These are phyloP conservation scores for Beris morrisii DNA, from an alignment of 2,888 invertebrate species.

Conservation along the genomic window DNA sequence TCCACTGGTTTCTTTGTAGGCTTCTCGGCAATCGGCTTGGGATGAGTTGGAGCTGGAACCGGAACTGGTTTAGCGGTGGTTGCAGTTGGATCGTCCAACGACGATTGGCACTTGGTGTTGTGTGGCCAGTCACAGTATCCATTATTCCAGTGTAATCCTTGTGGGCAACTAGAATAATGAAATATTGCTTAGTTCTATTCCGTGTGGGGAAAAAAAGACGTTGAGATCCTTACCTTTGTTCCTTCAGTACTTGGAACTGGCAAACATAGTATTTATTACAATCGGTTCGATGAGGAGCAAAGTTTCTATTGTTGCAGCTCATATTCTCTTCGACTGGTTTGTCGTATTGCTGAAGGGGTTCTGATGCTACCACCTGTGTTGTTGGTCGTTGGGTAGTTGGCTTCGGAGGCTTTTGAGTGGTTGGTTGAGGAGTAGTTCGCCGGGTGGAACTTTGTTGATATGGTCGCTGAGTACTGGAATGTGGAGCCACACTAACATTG, in stretches of 20 bases:
- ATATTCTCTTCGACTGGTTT: slow-evolving; percentile 24
- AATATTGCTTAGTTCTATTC: background rate
- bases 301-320: slow-evolving; percentile 52
- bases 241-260: slow-evolving; percentile 69
- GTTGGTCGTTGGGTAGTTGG: slow-evolving; percentile 35
- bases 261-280: slow-evolving; percentile 82
- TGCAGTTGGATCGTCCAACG: slow-evolving; percentile 3
- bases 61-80: slow-evolving; percentile 26
- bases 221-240: slow-evolving; percentile 57
- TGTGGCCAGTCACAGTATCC: slow-evolving; percentile 81
- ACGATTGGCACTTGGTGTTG: slow-evolving; percentile 63
- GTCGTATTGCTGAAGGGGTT: background rate
- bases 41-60: slow-evolving; percentile 5
- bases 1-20: slow-evolving; percentile 47
- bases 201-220: background rate
- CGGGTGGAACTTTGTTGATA: slow-evolving; percentile 28
- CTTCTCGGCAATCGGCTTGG: slow-evolving; percentile 33
- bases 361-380: slow-evolving; percentile 33
- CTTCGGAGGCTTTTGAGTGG: background rate
- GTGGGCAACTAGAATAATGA: slow-evolving; percentile 62
- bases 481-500: background rate
- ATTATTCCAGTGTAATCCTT: slow-evolving; percentile 76
- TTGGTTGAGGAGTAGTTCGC: slow-evolving; percentile 8
- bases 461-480: slow-evolving; percentile 31
- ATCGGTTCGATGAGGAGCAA: slow-evolving; percentile 65